Evolutionary conservation across 1,140 invertebrate species (phyloP), one percentile per base, ranked within the genome.

Genomic region (Drosophila ironensis): DNA sequence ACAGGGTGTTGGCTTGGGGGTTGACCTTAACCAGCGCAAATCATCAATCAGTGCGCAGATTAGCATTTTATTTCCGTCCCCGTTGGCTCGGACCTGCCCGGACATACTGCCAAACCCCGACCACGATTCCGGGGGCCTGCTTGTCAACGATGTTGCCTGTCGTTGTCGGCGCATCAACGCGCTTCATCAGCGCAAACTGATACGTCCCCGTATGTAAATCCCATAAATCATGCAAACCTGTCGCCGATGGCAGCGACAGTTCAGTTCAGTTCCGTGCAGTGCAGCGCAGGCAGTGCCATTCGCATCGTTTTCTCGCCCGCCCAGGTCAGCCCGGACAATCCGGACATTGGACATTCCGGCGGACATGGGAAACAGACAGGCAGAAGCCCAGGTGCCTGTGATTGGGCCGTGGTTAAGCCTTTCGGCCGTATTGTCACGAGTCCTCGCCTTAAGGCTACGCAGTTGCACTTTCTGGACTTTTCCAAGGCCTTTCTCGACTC

Each of bases 161-260:
- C 59, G 69, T 76, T 84, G 80, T 60, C 80, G 82, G 73, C 70
- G 80, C 73, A 78, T 78, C 80, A 78, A 61, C 64, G 70, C 69
- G 78, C 78, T 84, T 84, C 78, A 84, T 84, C 78, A 71, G 78
- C 54, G 59, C 70, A 14, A 11, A 77, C 74, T 86, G 80, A 84
- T 86, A n/a, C n/a, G n/a, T n/a, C n/a, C n/a, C n/a, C n/a, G n/a
- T n/a, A 84, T 84, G 80, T 86, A 86, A 84, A 84, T 86, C 71
- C 72, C 80, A 84, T 84, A 86, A 86, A 84, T 84, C 80, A 84
- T 86, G 80, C 80, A 84, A 80, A 84, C 80, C 80, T 84, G 80
- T 84, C 80, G 80, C 57, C 74, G 74, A 70, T 78, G 78, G 59
- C 72, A 81, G 38, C 51, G 60, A 71, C 77, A 68, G 72, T 35